A percentile compares a stretch with the other conserved stretches of the same genome.
These are phyloP conservation scores for Schlechtendalia chinensis DNA, from an alignment of 1,140 invertebrate species.

Conservation along the genomic window DNA sequence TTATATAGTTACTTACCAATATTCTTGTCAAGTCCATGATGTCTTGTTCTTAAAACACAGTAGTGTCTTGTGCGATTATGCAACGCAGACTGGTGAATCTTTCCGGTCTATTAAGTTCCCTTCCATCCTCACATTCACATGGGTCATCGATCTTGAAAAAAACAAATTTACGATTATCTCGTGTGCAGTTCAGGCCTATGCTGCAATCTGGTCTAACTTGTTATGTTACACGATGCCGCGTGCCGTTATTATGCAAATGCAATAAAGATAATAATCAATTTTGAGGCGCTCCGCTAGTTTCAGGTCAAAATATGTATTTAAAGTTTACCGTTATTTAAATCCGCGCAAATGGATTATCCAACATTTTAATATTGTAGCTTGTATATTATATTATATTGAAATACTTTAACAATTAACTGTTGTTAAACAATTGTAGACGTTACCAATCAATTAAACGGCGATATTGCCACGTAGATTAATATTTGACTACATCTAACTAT, in stretches of 20 bases:
- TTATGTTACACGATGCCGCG: neutral
- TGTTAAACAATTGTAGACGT: too few species aligned
- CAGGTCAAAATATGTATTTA: slow-evolving; percentile 9
- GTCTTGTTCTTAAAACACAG: neutral
- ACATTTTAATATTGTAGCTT: too few species aligned
- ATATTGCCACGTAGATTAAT: too few species aligned
- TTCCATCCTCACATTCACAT: neutral
- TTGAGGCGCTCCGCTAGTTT: neutral
- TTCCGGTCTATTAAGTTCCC: slow-evolving; percentile 30
- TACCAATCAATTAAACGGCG: too few species aligned
- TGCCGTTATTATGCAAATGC: neutral
- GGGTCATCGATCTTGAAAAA: slow-evolving; percentile 29
- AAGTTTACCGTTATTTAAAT: neutral
- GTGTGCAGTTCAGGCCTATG: slow-evolving; percentile 3
- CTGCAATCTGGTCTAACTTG: slow-evolving; percentile 34
- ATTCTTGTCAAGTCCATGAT: neutral
- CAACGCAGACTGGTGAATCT: slow-evolving; percentile 23
- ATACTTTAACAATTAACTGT: too few species aligned
- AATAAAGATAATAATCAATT: neutral
- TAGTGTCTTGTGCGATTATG: slow-evolving; percentile 24
- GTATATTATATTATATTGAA: too few species aligned
- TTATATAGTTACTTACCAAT: slow-evolving; percentile 30
- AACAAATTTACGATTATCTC: slow-evolving; percentile 1
- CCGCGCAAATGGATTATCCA: too few species aligned
- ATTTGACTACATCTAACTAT: too few species aligned